Evolutionary conservation across 2,797 vertebrate genomes (phyloP).

Genomic region (Euthynnus affinis): DNA sequence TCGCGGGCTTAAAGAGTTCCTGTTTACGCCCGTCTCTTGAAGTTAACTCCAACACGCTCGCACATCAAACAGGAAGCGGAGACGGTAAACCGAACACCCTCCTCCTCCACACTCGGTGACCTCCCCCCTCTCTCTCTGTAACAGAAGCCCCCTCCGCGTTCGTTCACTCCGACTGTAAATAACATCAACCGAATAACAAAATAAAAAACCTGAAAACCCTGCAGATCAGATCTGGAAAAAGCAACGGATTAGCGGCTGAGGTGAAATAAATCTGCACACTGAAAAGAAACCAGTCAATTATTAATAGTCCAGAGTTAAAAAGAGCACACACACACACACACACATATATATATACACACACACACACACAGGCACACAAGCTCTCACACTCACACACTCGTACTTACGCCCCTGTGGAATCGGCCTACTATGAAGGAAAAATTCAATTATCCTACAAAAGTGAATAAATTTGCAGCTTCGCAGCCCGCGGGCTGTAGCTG

Average conservation of each 20-base stretch:
- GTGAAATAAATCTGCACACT: constrained; percentile 61
- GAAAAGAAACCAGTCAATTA: constrained; percentile 71
- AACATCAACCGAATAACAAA: constrained; percentile 67
- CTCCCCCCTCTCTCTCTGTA: constrained; percentile 50
- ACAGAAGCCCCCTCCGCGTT: background rate
- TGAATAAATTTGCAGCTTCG: constrained; percentile 83
- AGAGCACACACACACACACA: background rate
- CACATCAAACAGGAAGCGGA: constrained; percentile 60
- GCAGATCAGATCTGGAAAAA: constrained; percentile 64
- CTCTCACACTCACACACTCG: constrained; percentile 6
- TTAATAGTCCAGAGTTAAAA: constrained; percentile 70
- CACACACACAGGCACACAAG: constrained; percentile 12
- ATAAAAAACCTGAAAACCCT: constrained; percentile 26
- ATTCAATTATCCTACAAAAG: constrained; percentile 87
- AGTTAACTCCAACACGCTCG: constrained; percentile 47
- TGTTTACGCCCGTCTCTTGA: constrained; percentile 67
- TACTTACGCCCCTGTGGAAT: constrained; percentile 64
- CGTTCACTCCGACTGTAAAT: constrained; percentile 58
- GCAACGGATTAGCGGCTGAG: constrained; percentile 67
- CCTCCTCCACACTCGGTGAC: constrained; percentile 25
- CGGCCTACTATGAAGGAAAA: constrained; percentile 82
- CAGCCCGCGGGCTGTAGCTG: constrained; percentile 74
- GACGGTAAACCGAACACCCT: constrained; percentile 56
- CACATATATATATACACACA: constrained; percentile 6
- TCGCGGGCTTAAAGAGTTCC: constrained; percentile 66